phyloP scores from a whole-genome alignment of 92 coral and sea anemone species.

The Pocillopora meandrina region DNA sequence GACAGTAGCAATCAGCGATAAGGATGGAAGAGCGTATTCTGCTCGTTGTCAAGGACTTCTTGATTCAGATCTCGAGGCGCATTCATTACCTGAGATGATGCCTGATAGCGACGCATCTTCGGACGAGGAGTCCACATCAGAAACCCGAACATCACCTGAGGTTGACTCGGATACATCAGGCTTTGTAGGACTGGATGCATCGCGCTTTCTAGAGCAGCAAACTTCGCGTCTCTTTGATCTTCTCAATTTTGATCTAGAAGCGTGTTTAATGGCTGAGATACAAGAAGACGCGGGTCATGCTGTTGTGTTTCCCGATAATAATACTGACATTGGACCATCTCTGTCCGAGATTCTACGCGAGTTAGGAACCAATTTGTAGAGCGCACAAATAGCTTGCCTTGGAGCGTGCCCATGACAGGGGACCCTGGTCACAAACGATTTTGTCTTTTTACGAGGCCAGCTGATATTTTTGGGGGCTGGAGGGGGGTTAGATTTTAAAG shows the following conservation, averaged over 20 bases:
- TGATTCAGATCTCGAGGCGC: constrained; percentile 59
- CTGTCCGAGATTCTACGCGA: constrained; percentile 38
- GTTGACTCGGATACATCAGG: constrained; percentile 21
- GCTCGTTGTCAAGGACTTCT: constrained; percentile 57
- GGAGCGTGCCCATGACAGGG: neutral
- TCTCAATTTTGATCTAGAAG: constrained; percentile 34
- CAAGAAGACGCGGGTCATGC: constrained; percentile 26
- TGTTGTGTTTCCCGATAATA: constrained; percentile 23
- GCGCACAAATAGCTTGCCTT: neutral
- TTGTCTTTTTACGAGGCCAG: no score
- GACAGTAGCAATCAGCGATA: constrained; percentile 68
- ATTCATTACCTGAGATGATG: constrained; percentile 75
- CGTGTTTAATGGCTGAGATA: constrained; percentile 33
- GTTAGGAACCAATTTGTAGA: constrained; percentile 35
- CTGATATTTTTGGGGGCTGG: no score
- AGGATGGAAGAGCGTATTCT: constrained; percentile 61
- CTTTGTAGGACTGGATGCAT: constrained; percentile 16
- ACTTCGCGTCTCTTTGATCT: constrained; percentile 44
- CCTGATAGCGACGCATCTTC: constrained; percentile 43
- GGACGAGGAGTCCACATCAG: constrained; percentile 31
- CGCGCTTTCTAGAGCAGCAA: constrained; percentile 35
- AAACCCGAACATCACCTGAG: neutral
- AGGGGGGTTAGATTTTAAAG: no score
- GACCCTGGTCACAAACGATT: neutral
- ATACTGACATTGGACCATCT: constrained; percentile 37